Evolutionary conservation across 2,888 invertebrate species (phyloP), one percentile per base, ranked within the genome.

Genomic region (Lacanobia wlatinum): DNA sequence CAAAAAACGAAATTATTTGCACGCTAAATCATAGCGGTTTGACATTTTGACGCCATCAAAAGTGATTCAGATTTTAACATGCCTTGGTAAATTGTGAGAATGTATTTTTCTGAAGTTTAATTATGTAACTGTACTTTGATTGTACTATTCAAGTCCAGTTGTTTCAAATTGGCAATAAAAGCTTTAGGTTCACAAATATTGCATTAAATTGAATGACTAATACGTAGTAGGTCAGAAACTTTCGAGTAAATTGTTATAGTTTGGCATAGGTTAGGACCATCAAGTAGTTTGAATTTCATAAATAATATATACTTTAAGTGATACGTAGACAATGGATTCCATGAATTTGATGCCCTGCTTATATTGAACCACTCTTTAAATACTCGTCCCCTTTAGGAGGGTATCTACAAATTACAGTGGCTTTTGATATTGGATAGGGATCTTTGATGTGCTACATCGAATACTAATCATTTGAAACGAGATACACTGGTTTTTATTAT

Each of bases 1-100:
- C 66, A 69, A 72, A n/a, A 65, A 65, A 48, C 18, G 68, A 53
- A 80, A 67, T 76, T 71, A 76, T 70, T 66, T 60, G 66, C 72
- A 71, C 70, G 69, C 70, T 16, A 48, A 65, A 50, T 40, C 34
- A 59, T 59, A 56, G 28, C 65, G 46, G 59, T 16, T 38, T 34
- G 48, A n/a, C 52, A 12, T 43, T 64, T 48, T 59, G 55, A 58
- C 48, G 40, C 66, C 62, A 56, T 40, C 12, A 34, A 0, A 50
- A 80, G 40, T 28, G 6, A 61, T 61, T 67, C 53, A 58, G 28
- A 56, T 58, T 52, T 38, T 38, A 12, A 40, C 14, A 28, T 38
- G 38, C 4, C 1, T 59, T 14, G 0, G 2, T 61, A 23, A 55
- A 55, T 38, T 3, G 12, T 50, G 43, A 10, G 43, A 60, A 40